Conservation (phyloP, 2,888 invertebrate genomes). For the Athalia cordata region DNA sequence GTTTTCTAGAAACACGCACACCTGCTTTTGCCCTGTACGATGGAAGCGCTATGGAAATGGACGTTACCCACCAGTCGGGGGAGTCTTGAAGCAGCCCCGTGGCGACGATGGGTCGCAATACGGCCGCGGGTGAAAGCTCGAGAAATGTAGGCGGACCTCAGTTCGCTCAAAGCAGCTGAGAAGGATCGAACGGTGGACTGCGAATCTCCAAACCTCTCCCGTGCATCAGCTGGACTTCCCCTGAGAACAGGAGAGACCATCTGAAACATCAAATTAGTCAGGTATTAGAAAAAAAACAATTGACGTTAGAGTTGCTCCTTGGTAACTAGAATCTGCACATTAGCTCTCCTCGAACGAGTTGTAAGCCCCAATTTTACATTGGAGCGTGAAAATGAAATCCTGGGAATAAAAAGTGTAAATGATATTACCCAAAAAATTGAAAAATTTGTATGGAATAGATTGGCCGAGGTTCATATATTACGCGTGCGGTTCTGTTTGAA, state of each 20-base stretch:
- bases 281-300: constrained; percentile 2
- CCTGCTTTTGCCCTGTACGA: too few relatives aligned
- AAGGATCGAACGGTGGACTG: neutral
- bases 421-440: too few relatives aligned
- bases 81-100: constrained; percentile 12
- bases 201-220: neutral
- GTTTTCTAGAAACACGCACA: too few relatives aligned
- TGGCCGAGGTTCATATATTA: too few relatives aligned
- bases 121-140: constrained; percentile 19
- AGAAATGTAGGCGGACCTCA: constrained; percentile 16
- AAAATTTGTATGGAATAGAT: too few relatives aligned
- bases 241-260: neutral
- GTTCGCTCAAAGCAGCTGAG: constrained; percentile 26
- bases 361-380: too few relatives aligned
- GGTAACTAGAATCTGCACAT: neutral
- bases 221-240: neutral
- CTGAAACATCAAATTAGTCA: constrained; percentile 1
- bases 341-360: too few relatives aligned
- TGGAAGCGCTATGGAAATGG: too few relatives aligned
- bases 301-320: neutral
- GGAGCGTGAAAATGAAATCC: too few relatives aligned
- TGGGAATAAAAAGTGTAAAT: too few relatives aligned
- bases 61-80: too few relatives aligned
- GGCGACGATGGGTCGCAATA: constrained; percentile 21
- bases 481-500: too few relatives aligned